Conservation (phyloP, 1,140 invertebrate species). For the Scaptomyza hsui region DNA sequence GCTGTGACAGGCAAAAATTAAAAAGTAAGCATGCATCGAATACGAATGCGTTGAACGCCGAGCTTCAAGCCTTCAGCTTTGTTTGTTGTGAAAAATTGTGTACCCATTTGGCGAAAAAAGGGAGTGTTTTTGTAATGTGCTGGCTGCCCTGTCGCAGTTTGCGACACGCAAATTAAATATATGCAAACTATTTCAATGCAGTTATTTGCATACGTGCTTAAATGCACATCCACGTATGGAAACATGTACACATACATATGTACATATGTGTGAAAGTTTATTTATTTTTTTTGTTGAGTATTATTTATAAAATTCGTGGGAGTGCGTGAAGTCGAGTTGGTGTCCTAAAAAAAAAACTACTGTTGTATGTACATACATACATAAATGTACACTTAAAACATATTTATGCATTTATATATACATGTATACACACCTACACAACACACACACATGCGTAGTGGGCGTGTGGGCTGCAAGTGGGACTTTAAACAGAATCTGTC, state of each 20-base stretch:
- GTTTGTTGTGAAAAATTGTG: slow-evolving; percentile 79
- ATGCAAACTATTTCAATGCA: slow-evolving; percentile 33
- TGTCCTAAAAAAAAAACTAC: slow-evolving; percentile 15
- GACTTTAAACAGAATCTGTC: slow-evolving; percentile 29
- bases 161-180: slow-evolving; percentile 6
- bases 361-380: background rate
- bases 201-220: background rate
- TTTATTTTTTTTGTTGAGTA: background rate
- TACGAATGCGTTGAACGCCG: slow-evolving; percentile 30
- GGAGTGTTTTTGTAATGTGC: slow-evolving; percentile 50
- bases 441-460: slow-evolving; percentile 26
- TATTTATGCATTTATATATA: background rate
- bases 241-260: background rate
- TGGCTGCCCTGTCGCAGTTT: background rate
- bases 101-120: slow-evolving; percentile 61
- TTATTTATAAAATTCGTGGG: slow-evolving; percentile 9
- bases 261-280: background rate
- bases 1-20: slow-evolving; percentile 20
- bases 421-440: background rate
- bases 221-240: background rate
- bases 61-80: slow-evolving; percentile 49
- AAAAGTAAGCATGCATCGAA: slow-evolving; percentile 67
- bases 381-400: background rate
- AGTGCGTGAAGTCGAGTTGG: background rate
- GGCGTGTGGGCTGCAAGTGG: slow-evolving; percentile 19